Evolutionary conservation across 2,113 vertebrate genomes (phyloP).

Genomic region (Oxyura jamaicensis): DNA sequence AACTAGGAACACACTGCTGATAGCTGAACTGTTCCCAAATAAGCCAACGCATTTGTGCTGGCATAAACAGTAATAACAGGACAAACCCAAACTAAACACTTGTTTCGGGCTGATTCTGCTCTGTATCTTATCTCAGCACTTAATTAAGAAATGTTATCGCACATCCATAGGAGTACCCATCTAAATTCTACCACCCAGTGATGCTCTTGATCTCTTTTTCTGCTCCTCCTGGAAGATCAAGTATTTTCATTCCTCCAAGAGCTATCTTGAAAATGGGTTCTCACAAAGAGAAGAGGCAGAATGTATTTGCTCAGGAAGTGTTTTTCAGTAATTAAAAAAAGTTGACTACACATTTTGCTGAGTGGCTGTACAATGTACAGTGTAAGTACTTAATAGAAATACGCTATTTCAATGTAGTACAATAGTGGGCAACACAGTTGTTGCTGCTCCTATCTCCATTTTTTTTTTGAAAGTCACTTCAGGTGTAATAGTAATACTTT

Average conservation of each 20-base stretch:
- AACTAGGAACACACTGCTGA: not conserved
- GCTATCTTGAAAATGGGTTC: not conserved
- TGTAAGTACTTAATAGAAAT: not conserved
- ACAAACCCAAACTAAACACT: slow-evolving; percentile 9
- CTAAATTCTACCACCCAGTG: not conserved
- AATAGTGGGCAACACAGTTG: not conserved
- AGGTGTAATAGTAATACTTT: not conserved
- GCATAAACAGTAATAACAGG: not conserved
- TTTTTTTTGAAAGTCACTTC: not conserved
- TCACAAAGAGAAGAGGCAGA: not conserved
- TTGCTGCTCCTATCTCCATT: not conserved
- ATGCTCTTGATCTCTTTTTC: not conserved
- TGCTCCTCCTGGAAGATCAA: not conserved
- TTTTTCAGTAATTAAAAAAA: not conserved
- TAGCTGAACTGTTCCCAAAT: not conserved
- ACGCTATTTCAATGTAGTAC: not conserved
- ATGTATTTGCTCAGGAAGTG: not conserved
- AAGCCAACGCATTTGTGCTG: not conserved
- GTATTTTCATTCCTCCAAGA: not conserved
- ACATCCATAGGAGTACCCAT: not conserved
- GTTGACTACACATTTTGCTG: not conserved
- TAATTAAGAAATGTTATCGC: slow-evolving; percentile 38
- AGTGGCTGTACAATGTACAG: not conserved
- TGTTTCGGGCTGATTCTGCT: not conserved
- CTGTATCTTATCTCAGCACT: slow-evolving; percentile 4